phyloP scores from a whole-genome alignment of 2,888 invertebrate genomes.

The Allygus modestus region DNA sequence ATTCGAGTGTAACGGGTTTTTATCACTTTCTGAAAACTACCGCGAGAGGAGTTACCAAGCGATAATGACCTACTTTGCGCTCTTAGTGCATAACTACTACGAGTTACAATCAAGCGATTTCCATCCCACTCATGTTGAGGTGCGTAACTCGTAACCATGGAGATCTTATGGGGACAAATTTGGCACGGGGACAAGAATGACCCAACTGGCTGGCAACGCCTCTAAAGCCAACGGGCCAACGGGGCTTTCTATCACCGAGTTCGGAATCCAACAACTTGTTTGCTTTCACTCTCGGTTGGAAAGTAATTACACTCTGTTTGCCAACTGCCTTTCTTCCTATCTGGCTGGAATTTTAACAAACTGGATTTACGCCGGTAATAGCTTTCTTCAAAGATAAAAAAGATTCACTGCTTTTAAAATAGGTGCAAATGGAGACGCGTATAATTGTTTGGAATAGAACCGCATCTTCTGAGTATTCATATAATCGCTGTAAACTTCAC shows the following conservation, averaged over 20 bases:
- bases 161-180: neutral
- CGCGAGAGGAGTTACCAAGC: too few species aligned
- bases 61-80: too few species aligned
- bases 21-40: too few species aligned
- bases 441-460: too few species aligned
- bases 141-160: neutral
- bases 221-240: neutral
- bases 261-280: constrained; percentile 34
- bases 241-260: constrained; percentile 9
- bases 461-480: too few species aligned
- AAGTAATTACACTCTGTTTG: neutral
- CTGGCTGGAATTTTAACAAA: constrained; percentile 27
- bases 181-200: constrained; percentile 1
- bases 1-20: too few species aligned
- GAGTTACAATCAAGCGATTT: too few species aligned
- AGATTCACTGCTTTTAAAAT: neutral
- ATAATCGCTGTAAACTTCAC: too few species aligned
- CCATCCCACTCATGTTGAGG: too few species aligned
- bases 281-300: constrained; percentile 30
- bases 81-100: too few species aligned
- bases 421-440: too few species aligned
- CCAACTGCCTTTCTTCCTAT: constrained; percentile 11
- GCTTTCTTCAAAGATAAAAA: neutral
- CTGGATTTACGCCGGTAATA: neutral
- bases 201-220: neutral